Evolutionary conservation across 2,888 invertebrate species (phyloP), one percentile per base, ranked within the genome.

Genomic region (Choristoneura rosaceana): DNA sequence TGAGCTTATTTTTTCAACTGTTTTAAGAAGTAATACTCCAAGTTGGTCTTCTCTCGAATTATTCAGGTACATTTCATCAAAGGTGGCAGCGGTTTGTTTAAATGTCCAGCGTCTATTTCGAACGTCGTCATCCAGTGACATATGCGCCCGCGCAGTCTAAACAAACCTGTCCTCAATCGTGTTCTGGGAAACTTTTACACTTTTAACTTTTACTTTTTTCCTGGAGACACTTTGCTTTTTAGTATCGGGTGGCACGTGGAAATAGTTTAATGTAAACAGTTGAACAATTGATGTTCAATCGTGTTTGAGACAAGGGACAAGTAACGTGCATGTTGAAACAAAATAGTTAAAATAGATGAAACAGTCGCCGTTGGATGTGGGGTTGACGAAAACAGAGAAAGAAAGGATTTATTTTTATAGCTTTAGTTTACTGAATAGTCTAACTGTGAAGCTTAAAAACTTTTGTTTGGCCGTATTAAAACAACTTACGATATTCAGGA

Each of bases 151-250:
- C 82, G 77, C 82, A 88, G 85, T 84, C 82, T 89, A 92, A 93
- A 93, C 92, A 93, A 84, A 84, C 83, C 85, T 89, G 92, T 83
- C 90, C 91, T 84, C 88, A 83, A 88, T 92, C 83, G 80, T 79
- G 79, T 92, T 93, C 93, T 81, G 77, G 85, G 93, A 92, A 93
- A 88, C 88, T 91, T 91, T 91, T 90, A 91, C 87, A 86, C 81
- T 86, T 86, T 88, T 84, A 85, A 87, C 85, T 85, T 89, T 87
- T 81, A 84, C 83, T 80, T 85, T 84, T 86, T 89, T 89, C 88
- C 85, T 76, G 87, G 91, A 90, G 89, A 92, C 91, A 90, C 89
- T 89, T 86, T 77, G 80, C 81, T 76, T 77, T 78, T 80, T 79
- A 78, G 80, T 80, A 78, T 75, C 77, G 61, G 68, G 73, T 75